Evolutionary conservation across 2,113 vertebrate species (phyloP).

Genomic region (Macrotis lagotis): DNA sequence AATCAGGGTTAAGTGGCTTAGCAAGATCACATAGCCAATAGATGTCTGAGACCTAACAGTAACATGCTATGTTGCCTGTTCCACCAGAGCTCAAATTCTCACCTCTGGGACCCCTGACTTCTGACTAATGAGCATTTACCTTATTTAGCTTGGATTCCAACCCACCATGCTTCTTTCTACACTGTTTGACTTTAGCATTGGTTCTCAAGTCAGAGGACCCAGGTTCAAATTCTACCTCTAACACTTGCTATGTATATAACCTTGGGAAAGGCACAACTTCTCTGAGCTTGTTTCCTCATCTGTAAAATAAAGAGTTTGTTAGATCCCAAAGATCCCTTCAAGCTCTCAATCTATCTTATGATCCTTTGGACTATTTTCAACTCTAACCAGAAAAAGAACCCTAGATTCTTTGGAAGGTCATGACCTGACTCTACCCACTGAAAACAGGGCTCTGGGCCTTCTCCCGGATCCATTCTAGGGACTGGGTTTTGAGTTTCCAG

Average conservation of each 20-base stretch:
- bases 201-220: background rate
- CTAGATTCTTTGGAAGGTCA: constrained; percentile 19
- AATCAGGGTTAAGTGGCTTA: too few relatives aligned
- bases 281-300: background rate
- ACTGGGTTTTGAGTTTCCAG: constrained; percentile 13
- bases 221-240: background rate
- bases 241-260: background rate
- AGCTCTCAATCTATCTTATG: background rate
- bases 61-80: background rate
- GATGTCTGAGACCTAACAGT: too few relatives aligned
- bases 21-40: too few relatives aligned
- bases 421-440: constrained; percentile 5
- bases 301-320: background rate
- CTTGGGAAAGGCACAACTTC: background rate
- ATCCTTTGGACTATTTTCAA: background rate
- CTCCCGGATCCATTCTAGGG: background rate
- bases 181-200: too few relatives aligned
- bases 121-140: background rate
- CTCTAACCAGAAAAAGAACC: background rate
- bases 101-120: too few relatives aligned
- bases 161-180: background rate
- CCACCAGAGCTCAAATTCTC: background rate
- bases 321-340: background rate
- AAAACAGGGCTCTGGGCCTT: background rate
- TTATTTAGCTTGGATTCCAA: background rate